Conservation (phyloP, 2,888 invertebrate species). For the Lucinisca nassula region DNA sequence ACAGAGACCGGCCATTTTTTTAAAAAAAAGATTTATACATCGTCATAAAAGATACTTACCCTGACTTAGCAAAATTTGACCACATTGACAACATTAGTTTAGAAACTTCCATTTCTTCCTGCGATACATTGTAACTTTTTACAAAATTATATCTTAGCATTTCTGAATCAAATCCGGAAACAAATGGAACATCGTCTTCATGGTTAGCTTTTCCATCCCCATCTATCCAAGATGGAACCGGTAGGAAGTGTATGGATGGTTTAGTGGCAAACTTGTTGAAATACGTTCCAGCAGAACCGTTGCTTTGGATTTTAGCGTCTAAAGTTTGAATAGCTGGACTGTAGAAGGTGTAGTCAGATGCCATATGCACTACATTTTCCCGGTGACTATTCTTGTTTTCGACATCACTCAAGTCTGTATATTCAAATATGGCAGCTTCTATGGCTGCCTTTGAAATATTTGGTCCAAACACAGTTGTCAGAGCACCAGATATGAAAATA, state of each 20-base stretch:
- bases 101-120: constrained; percentile 94
- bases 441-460: background rate
- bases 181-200: constrained; percentile 83
- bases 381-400: constrained; percentile 92
- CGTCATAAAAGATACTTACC: constrained; percentile 85
- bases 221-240: constrained; percentile 44
- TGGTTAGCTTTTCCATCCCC: constrained; percentile 73
- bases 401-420: constrained; percentile 40
- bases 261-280: constrained; percentile 74
- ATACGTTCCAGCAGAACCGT: constrained; percentile 47
- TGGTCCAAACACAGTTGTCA: background rate
- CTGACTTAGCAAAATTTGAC: constrained; percentile 98
- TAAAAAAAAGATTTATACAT: background rate
- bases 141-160: background rate
- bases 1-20: background rate
- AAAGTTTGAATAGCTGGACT: constrained; percentile 97
- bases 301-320: constrained; percentile 91
- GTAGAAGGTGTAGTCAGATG: constrained; percentile 98
- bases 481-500: constrained; percentile 18
- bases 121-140: constrained; percentile 89
- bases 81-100: constrained; percentile 96
- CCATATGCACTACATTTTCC: constrained; percentile 96
- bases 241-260: constrained; percentile 47
- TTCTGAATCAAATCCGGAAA: constrained; percentile 75
- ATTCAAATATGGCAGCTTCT: constrained; percentile 30